Evolutionary conservation across 2,113 vertebrate genomes (phyloP).

Genomic region (Pyrgilauda ruficollis): DNA sequence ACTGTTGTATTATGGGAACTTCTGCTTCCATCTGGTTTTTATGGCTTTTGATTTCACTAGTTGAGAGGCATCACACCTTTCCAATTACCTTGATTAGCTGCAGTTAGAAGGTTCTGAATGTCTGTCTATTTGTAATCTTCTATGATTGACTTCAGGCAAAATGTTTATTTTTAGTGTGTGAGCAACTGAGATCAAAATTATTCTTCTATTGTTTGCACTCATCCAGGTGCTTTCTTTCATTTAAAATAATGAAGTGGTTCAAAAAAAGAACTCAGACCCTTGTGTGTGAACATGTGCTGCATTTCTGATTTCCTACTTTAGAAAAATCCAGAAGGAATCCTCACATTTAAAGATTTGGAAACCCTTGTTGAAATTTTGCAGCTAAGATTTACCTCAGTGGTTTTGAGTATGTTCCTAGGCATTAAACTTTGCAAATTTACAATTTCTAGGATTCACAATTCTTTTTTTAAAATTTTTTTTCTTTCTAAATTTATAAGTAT

Average conservation of each 20-base stretch:
- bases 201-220: constrained; percentile 2
- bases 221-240: not conserved
- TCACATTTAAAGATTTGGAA: not conserved
- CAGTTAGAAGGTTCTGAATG: constrained; percentile 13
- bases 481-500: not conserved
- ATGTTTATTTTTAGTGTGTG: constrained; percentile 26
- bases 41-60: not conserved
- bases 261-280: not conserved
- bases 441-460: not conserved
- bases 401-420: not conserved
- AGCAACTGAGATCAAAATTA: not conserved
- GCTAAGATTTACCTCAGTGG: not conserved
- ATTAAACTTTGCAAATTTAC: not conserved
- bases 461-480: not conserved
- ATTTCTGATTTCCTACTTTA: not conserved
- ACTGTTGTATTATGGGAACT: not conserved
- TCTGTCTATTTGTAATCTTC: constrained; percentile 13
- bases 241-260: not conserved
- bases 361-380: not conserved
- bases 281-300: not conserved
- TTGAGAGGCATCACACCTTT: not conserved
- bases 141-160: constrained; percentile 3
- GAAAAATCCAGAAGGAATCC: not conserved
- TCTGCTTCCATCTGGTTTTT: not conserved
- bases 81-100: constrained; percentile 39